These are phyloP conservation scores for Clarias gariepinus DNA, from an alignment of 2,113 vertebrate genomes.

Conservation along the genomic window DNA sequence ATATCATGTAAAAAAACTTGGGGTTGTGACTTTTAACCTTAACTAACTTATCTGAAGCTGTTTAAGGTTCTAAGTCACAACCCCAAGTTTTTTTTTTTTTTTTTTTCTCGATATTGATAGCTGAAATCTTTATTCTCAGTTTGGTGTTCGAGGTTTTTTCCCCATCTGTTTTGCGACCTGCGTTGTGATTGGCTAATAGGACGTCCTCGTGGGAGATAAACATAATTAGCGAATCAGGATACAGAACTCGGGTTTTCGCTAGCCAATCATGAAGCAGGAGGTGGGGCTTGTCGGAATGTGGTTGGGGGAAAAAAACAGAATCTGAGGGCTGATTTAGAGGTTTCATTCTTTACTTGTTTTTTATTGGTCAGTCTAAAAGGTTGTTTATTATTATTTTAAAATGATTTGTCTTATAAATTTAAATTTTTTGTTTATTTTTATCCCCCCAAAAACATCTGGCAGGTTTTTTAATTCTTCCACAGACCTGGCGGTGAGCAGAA, in stretches of 20 bases:
- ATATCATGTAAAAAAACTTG: neutral
- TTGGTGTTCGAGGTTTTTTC: neutral
- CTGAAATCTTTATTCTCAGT: neutral
- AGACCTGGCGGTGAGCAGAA: slow-evolving; percentile 37
- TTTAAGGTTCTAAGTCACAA: neutral
- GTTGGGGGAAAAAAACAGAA: neutral
- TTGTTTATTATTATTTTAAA: neutral
- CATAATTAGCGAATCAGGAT: neutral
- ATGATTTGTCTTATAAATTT: too few species aligned
- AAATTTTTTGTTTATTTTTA: too few species aligned
- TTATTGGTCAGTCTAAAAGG: too few species aligned
- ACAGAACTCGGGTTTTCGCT: too few species aligned
- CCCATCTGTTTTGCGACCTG: neutral
- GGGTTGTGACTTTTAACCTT: neutral
- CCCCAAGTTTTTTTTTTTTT: neutral
- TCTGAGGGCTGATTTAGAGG: too few species aligned
- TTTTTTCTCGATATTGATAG: too few species aligned
- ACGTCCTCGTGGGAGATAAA: neutral
- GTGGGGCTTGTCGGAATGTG: neutral
- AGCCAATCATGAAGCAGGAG: neutral
- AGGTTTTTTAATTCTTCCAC: neutral
- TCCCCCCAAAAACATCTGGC: neutral
- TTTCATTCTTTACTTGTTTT: neutral
- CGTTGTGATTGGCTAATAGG: neutral
- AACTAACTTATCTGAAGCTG: neutral